Conservation (phyloP, 2,888 invertebrate genomes). For the Marasmarcha lunaedactyla region DNA sequence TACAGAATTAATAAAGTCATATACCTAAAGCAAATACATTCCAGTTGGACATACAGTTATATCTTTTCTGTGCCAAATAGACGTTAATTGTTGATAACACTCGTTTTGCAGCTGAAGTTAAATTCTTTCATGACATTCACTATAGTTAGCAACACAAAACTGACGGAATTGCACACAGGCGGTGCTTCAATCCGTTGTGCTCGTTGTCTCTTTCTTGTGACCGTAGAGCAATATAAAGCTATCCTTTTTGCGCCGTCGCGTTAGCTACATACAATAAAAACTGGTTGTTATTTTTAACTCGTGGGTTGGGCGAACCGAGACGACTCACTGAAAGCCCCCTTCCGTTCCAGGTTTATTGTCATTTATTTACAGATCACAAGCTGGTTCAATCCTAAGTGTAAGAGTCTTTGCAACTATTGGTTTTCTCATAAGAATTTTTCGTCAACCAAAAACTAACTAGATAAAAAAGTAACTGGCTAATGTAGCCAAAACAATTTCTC, state of each 20-base stretch:
- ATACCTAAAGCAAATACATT: too few relatives aligned
- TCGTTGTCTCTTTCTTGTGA: conserved; percentile 45
- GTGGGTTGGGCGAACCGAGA: conserved; percentile 49
- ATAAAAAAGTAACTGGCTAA: too few relatives aligned
- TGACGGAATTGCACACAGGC: conserved; percentile 52
- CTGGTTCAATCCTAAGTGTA: background rate
- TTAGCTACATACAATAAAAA: conserved; percentile 61
- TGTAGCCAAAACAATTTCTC: too few relatives aligned
- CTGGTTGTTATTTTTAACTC: conserved; percentile 68
- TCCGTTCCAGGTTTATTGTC: conserved; percentile 47
- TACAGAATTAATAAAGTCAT: too few relatives aligned
- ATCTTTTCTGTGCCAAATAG: too few relatives aligned
- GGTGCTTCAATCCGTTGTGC: conserved; percentile 56
- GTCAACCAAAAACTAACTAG: too few relatives aligned
- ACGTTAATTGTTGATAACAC: too few relatives aligned
- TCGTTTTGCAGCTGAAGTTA: too few relatives aligned
- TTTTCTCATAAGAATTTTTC: too few relatives aligned
- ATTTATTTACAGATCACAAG: conserved; percentile 24
- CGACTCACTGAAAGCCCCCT: conserved; percentile 47
- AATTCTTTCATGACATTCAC: too few relatives aligned
- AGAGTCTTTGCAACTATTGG: background rate
- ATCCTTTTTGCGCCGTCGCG: conserved; percentile 54
- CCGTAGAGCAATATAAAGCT: conserved; percentile 36
- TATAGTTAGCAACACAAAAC: conserved; percentile 23
- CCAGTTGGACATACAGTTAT: too few relatives aligned